Evolutionary conservation across 2,797 vertebrate species (phyloP).

Genomic region (Brotula barbata): DNA sequence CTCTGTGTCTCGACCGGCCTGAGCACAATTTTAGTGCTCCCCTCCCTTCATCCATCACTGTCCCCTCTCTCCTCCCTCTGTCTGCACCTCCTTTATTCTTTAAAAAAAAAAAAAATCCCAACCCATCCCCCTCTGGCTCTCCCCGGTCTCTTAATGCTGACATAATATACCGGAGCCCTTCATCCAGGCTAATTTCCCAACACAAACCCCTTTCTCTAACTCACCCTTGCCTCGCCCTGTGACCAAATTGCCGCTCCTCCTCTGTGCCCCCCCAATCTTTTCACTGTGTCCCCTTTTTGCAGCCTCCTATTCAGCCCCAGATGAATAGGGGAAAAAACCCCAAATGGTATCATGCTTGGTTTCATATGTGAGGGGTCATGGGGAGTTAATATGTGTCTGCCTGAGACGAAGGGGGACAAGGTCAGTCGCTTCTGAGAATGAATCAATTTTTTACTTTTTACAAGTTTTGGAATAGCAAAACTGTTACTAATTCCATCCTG

Average conservation of each 20-base stretch:
- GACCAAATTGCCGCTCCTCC: slow-evolving; percentile 34
- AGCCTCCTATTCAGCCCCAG: slow-evolving; percentile 50
- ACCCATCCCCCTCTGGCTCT: slow-evolving; percentile 54
- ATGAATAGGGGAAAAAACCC: slow-evolving; percentile 62
- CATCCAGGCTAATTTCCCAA: slow-evolving; percentile 79
- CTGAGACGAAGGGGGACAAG: slow-evolving; percentile 3
- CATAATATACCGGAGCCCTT: slow-evolving; percentile 81
- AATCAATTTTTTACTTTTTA: background rate
- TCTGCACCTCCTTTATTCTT: slow-evolving; percentile 70
- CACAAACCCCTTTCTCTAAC: slow-evolving; percentile 71
- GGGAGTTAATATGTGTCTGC: slow-evolving; percentile 52
- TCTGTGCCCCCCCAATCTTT: slow-evolving; percentile 52
- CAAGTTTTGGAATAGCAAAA: slow-evolving; percentile 2
- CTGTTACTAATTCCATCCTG: slow-evolving; percentile 37
- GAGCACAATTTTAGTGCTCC: too few species aligned
- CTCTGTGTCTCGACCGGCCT: too few species aligned
- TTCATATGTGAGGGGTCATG: slow-evolving; percentile 58
- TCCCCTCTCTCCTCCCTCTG: slow-evolving; percentile 71
- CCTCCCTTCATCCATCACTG: slow-evolving; percentile 77
- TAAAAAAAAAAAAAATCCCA: slow-evolving; percentile 32
- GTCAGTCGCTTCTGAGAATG: slow-evolving; percentile 25
- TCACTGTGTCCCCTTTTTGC: slow-evolving; percentile 41
- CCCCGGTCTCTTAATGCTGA: slow-evolving; percentile 66
- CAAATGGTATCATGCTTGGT: slow-evolving; percentile 68
- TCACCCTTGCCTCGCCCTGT: slow-evolving; percentile 63